Base-by-base conservation (phyloP, 2,113 vertebrate species). In the Orycteropus afer region DNA sequence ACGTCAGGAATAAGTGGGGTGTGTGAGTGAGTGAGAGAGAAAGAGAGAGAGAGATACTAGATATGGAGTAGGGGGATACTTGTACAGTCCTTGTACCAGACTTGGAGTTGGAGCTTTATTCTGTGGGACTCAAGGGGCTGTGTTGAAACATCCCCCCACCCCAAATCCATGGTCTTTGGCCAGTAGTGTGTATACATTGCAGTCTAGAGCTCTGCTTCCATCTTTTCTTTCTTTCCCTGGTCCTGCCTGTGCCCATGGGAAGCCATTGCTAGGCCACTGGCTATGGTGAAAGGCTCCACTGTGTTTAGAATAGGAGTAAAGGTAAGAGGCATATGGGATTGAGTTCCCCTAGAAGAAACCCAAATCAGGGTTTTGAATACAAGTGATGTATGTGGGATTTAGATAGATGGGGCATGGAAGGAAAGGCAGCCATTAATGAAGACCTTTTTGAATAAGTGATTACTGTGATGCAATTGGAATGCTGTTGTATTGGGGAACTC, bases 121-220 rank as follows among this genome's bases (percentile, higher is more conserved):
- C 51, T 45, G 15, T 47, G 34, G 47, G 29, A 81, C 40, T 40
- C 1, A 3, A 29, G 18, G 13, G 27, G 3, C 47, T 73, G 32
- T 6, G 17, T 7, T 2, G 2, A 20, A 55, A 57, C 29, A 2
- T 25, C 27, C 47, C 4, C 37, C 2, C n/a, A n/a, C n/a, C n/a
- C n/a, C n/a, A n/a, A n/a, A 14, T 11, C 27, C 3, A 0, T 37
- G 17, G 45, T 17, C 63, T 11, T 2, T 18, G 57, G 74, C 18
- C 10, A 27, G 13, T n/a, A 12, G 40, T 22, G 4, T 2, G 3
- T 53, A 67, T 49, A 71, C 27, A n/a, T 22, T 5, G 4, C n/a
- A 86, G n/a, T 13, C 18, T 2, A 17, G 42, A n/a, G 10, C 67
- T 57, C 34, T 65, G 53, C 29, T 20, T 37, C 57, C 18, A 55